A percentile compares a stretch with the other conserved stretches of the same genome.
Evolutionary conservation across 2,797 vertebrate species (phyloP).

Genomic region (Chaenodraco wilsoni): DNA sequence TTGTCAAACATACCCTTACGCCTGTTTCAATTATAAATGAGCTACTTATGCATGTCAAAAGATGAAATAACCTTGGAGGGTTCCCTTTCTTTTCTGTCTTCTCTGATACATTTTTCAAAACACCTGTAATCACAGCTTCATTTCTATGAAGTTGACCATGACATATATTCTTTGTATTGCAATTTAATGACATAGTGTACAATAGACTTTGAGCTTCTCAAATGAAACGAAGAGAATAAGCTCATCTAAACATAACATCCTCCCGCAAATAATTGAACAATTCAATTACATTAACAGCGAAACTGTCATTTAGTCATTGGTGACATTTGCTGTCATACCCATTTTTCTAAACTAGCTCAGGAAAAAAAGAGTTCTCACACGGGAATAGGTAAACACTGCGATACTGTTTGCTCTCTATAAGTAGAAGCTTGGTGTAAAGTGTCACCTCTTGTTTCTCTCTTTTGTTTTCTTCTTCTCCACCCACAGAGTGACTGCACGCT

Average conservation of each 20-base stretch:
- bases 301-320: constrained; percentile 22
- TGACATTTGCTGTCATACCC: constrained; percentile 23
- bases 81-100: constrained; percentile 6
- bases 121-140: background rate
- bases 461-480: constrained; percentile 57
- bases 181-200: background rate
- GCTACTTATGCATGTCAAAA: constrained; percentile 30
- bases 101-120: constrained; percentile 14
- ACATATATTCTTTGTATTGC: background rate
- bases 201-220: background rate
- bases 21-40: constrained; percentile 57
- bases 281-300: background rate
- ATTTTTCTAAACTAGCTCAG: constrained; percentile 24
- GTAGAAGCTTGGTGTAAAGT: constrained; percentile 54
- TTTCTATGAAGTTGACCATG: background rate
- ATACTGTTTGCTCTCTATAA: constrained; percentile 37
- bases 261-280: constrained; percentile 12
- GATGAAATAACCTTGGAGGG: constrained; percentile 31
- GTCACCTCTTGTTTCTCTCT: constrained; percentile 52
- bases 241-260: constrained; percentile 1
- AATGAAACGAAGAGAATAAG: background rate
- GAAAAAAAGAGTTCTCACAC: constrained; percentile 22
- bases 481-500: constrained; percentile 44
- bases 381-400: constrained; percentile 22
- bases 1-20: constrained; percentile 48